Percentiles rank a stretch among this genome's conserved stretches.
phyloP scores from a whole-genome alignment of 2,888 invertebrate genomes.

The Drosophila meridiana region DNA sequence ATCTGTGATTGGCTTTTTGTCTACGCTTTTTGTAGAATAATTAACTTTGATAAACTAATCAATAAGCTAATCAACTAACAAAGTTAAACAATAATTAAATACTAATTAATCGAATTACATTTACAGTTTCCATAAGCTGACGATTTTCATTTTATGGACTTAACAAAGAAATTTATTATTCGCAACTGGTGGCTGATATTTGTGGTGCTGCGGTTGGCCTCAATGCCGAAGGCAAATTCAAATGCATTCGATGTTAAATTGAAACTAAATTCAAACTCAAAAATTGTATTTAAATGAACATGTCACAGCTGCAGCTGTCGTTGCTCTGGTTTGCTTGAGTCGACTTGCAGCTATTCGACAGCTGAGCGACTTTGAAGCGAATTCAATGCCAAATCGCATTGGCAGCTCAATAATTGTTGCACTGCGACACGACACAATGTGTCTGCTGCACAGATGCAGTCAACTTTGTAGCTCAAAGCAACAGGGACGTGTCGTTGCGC shows the following conservation, averaged over 20 bases:
- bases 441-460: constrained; percentile 14
- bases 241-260: constrained; percentile 25
- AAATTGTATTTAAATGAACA: not conserved
- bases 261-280: not conserved
- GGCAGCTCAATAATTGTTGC: constrained; percentile 30
- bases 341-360: constrained; percentile 16
- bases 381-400: constrained; percentile 1
- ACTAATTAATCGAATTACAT: not conserved
- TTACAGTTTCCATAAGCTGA: constrained; percentile 5
- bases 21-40: not conserved
- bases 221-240: constrained; percentile 1
- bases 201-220: not conserved
- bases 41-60: not conserved
- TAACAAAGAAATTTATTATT: constrained; percentile 25
- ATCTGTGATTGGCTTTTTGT: not conserved
- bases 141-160: constrained; percentile 2
- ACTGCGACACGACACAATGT: too few relatives aligned
- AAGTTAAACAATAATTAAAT: constrained; percentile 5
- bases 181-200: constrained; percentile 32
- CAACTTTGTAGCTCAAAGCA: constrained; percentile 27
- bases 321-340: constrained; percentile 6
- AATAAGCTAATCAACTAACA: not conserved
- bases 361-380: not conserved
- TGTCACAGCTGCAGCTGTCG: constrained; percentile 18
- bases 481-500: not conserved